A percentile compares a stretch with the other conserved stretches of the same genome.
Evolutionary conservation across 2,888 invertebrate genomes (phyloP).

Genomic region (Ptychoptera albimana): DNA sequence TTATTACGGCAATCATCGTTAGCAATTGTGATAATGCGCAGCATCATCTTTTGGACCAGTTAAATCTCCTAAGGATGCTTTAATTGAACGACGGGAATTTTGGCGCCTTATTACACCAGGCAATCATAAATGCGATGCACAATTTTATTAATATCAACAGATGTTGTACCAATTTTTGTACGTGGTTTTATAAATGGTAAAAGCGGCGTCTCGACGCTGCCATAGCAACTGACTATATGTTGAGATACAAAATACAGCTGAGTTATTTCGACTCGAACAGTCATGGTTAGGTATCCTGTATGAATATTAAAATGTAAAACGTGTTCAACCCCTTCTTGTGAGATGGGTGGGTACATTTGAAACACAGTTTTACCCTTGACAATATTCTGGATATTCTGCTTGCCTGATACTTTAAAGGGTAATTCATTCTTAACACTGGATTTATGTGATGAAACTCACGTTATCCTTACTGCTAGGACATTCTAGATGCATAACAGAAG

Average conservation of each 20-base stretch:
- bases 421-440: conserved; percentile 1
- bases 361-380: too few species aligned
- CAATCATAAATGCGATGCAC: neutral
- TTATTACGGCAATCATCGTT: too few species aligned
- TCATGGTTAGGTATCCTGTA: neutral
- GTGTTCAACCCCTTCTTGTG: neutral
- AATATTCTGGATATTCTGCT: neutral
- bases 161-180: too few species aligned
- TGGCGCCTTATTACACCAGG: conserved; percentile 3
- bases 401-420: conserved; percentile 3
- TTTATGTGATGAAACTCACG: neutral
- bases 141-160: neutral
- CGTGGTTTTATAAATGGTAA: neutral
- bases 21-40: too few species aligned
- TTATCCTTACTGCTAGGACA: neutral
- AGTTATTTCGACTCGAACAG: too few species aligned
- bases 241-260: neutral
- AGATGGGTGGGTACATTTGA: too few species aligned
- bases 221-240: neutral
- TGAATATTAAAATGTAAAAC: neutral
- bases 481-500: neutral
- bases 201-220: neutral
- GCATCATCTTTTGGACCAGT: too few species aligned
- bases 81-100: conserved; percentile 3
- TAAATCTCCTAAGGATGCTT: conserved; percentile 1